Conservation (phyloP, 1,140 invertebrate species). For the Drosophila subpulchrella region DNA sequence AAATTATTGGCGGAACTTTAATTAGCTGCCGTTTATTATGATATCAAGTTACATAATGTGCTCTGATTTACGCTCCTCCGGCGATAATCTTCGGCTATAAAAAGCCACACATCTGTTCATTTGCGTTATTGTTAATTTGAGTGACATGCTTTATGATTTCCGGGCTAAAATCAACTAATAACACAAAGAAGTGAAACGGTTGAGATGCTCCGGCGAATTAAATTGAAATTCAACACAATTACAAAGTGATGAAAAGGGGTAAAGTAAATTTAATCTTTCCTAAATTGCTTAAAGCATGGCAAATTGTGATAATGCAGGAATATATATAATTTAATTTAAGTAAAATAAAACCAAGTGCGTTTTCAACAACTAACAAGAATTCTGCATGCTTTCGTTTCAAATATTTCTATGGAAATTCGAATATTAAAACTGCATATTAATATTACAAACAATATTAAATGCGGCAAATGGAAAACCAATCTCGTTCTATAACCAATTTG, state of each 20-base stretch:
- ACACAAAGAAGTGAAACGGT: neutral
- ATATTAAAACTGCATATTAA: neutral
- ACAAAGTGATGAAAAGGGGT: no score
- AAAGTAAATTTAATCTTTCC: no score
- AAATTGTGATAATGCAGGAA: no score
- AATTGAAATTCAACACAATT: neutral
- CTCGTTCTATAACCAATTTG: conserved; percentile 3
- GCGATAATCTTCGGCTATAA: conserved; percentile 12
- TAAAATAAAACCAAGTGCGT: no score
- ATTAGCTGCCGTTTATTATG: conserved; percentile 73
- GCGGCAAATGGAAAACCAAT: conserved; percentile 13
- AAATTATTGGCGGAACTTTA: conserved; percentile 71
- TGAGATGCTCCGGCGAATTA: neutral
- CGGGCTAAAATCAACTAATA: neutral
- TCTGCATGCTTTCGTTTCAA: neutral
- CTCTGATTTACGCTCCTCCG: conserved; percentile 35
- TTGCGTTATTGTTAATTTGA: conserved; percentile 24
- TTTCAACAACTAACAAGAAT: no score
- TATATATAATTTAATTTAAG: no score
- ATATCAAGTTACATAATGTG: conserved; percentile 52
- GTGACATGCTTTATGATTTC: conserved; percentile 7
- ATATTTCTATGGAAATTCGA: neutral
- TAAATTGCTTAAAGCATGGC: no score
- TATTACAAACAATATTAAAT: conserved; percentile 1
- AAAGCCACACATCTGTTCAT: conserved; percentile 18